Conservation (phyloP, 1,140 invertebrate species). For the Euwallacea similis region DNA sequence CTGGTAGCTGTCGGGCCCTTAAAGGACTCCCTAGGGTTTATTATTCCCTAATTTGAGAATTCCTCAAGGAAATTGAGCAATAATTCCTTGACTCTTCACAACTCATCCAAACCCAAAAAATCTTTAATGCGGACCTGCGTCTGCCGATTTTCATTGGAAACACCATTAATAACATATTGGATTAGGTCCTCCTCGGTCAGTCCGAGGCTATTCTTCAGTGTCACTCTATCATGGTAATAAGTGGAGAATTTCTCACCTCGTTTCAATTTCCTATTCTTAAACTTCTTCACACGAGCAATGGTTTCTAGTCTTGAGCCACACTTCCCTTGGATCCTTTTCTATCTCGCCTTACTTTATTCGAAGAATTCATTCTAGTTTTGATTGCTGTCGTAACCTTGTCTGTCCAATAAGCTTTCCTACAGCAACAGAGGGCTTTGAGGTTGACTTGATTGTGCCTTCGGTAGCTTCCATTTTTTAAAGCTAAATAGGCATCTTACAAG, state of each 20-base stretch:
- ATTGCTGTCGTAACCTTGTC: too few relatives aligned
- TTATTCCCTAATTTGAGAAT: too few relatives aligned
- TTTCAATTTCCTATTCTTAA: constrained; percentile 43
- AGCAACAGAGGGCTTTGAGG: too few relatives aligned
- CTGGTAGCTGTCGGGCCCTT: too few relatives aligned
- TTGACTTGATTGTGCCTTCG: too few relatives aligned
- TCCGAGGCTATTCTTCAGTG: constrained; percentile 42
- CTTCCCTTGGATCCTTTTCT: constrained; percentile 23
- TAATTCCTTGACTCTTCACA: background rate
- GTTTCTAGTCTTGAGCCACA: constrained; percentile 10
- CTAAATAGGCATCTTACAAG: too few relatives aligned
- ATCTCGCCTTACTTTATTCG: too few relatives aligned
- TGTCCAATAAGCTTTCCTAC: too few relatives aligned
- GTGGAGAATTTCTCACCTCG: constrained; percentile 38
- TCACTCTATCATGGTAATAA: constrained; percentile 46
- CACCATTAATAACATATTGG: constrained; percentile 48
- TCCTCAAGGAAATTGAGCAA: too few relatives aligned
- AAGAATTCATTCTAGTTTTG: too few relatives aligned
- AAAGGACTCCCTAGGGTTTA: too few relatives aligned
- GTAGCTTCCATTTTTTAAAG: too few relatives aligned
- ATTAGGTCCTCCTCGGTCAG: constrained; percentile 42
- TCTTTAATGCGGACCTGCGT: constrained; percentile 26
- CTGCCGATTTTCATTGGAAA: constrained; percentile 30
- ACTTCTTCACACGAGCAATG: constrained; percentile 32
- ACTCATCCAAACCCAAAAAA: background rate